Base-by-base conservation (phyloP, 2,888 invertebrate species). In the Apamea crenata region DNA sequence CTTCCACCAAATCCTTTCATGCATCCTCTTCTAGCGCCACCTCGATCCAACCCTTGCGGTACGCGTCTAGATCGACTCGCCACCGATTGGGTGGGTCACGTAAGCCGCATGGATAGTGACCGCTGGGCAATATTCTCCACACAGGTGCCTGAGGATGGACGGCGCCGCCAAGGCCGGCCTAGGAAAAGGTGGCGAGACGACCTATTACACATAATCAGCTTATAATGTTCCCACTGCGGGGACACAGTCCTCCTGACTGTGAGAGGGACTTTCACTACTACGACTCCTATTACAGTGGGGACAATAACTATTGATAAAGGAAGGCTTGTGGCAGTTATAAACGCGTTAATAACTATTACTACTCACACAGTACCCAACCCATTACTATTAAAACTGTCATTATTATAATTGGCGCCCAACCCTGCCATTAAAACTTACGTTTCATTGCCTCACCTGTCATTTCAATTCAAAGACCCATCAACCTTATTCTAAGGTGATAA, bases 401-500 rank as follows among this genome's bases (percentile, higher is more conserved):
- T n/a, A 59, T n/a, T 29, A 40, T 47, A 36, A 63, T 63, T 36
- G 18, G 10, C 44, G 8, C 50, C 40, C 82, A 40, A 63, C 71
- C 56, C 61, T 63, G 14, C n/a, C 10, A 72, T 72, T 72, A 63
- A 65, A 84, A 66, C 50, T n/a, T 8, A 61, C 67, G 18, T 78
- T 69, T 65, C 40, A 40, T 47, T 63, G 36, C 63, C 50, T 65
- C 74, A 73, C 65, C 36, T 61, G 71, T 75, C 73, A 74, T 71
- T 72, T 73, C 78, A 66, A 76, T 71, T 85, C 74, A 56, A 66
- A 78, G 69, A 21, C 56, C 63, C 84, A 87, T 88, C 82, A 87
- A 84, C 85, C 80, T 80, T 72, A 80, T 87, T 87, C 77, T 25
- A 29, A 61, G 61, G 77, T 65, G 63, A 77, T 80, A 80, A 70